Evolutionary conservation across 2,113 vertebrate species (phyloP).

Genomic region (Loxodonta africana): DNA sequence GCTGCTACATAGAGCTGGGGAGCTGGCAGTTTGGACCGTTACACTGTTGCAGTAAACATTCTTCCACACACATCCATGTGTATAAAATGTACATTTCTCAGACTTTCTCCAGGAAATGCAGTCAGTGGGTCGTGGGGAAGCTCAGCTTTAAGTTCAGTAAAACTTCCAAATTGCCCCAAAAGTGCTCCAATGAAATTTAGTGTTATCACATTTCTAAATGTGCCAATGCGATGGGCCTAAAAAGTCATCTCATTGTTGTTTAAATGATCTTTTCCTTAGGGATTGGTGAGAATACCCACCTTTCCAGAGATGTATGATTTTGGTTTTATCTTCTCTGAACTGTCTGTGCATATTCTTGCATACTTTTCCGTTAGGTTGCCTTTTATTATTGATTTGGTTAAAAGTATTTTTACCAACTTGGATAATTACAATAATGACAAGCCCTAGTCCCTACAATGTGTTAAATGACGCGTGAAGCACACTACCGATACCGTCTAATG

Average conservation of each 20-base stretch:
- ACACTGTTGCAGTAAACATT: fast-evolving
- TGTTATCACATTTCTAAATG: fast-evolving
- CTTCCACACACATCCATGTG: fast-evolving
- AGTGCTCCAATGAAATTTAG: too few species aligned
- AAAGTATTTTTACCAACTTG: not conserved
- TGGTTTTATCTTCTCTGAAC: not conserved
- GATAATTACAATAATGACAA: too few species aligned
- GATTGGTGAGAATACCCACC: fast-evolving
- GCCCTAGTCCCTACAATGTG: fast-evolving
- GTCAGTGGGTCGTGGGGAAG: fast-evolving
- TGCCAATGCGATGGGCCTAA: not conserved
- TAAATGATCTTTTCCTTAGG: fast-evolving
- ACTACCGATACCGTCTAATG: fast-evolving
- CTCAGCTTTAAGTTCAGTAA: not conserved
- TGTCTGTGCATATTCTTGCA: fast-evolving
- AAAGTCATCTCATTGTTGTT: fast-evolving
- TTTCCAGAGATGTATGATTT: fast-evolving
- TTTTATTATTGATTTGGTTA: not conserved
- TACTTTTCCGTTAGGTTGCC: not conserved
- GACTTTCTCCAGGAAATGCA: not conserved
- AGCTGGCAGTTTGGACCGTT: not conserved
- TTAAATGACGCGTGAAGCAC: fast-evolving
- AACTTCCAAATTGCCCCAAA: fast-evolving
- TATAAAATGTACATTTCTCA: fast-evolving
- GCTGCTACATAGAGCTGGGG: fast-evolving